phyloP scores from a whole-genome alignment of 2,113 vertebrate species.

The Pogona vitticeps region DNA sequence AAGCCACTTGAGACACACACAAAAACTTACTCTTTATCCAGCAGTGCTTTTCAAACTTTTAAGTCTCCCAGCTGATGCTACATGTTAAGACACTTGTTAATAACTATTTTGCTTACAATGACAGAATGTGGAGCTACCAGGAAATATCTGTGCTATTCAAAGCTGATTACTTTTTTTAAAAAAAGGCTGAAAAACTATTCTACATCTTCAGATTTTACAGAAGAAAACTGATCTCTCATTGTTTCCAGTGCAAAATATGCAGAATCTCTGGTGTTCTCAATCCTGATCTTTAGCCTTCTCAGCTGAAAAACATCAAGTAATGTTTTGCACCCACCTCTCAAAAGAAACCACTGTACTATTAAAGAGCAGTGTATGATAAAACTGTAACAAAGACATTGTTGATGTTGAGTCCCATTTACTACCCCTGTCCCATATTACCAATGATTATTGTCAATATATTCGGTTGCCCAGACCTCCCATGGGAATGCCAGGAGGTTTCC shows the following conservation, averaged over 20 bases:
- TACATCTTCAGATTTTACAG: background rate
- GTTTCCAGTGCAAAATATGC: background rate
- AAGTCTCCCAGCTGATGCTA: no score
- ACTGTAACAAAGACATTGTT: slow-evolving; percentile 31
- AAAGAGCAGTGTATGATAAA: slow-evolving; percentile 26
- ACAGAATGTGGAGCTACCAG: no score
- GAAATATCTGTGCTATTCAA: no score
- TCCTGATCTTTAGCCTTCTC: background rate
- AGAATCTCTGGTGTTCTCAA: background rate
- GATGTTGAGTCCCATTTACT: slow-evolving; percentile 10
- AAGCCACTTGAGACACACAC: no score
- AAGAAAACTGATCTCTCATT: background rate
- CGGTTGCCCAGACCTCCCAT: slow-evolving; percentile 56
- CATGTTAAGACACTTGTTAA: no score
- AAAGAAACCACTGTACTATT: slow-evolving; percentile 21
- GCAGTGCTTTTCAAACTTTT: no score
- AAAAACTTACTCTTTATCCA: no score
- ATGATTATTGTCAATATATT: slow-evolving; percentile 56
- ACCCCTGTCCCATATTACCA: background rate
- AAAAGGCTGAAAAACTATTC: background rate
- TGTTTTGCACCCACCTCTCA: background rate
- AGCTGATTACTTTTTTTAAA: no score
- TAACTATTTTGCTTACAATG: no score
- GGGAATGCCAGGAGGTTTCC: slow-evolving; percentile 63
- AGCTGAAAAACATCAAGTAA: background rate